Percentiles rank a stretch among this genome's conserved stretches.
These are phyloP conservation scores for Pleuronectes platessa DNA, from an alignment of 2,113 vertebrate genomes.

Conservation along the genomic window DNA sequence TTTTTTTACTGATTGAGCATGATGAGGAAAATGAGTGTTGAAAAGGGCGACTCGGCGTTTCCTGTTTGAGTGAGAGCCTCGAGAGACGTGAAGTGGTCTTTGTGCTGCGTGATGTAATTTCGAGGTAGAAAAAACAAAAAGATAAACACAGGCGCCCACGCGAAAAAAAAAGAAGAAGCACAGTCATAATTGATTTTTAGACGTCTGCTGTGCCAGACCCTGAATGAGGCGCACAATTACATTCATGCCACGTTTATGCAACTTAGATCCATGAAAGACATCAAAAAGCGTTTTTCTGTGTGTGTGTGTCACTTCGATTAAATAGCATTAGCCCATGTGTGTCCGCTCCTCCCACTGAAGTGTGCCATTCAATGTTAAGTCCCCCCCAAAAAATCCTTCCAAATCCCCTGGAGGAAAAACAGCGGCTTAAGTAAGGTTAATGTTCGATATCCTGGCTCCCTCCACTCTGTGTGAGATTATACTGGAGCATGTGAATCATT, in stretches of 20 bases:
- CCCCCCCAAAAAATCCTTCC: slow-evolving; percentile 39
- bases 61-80: slow-evolving; percentile 37
- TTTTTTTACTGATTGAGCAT: slow-evolving; percentile 48
- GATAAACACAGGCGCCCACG: background rate
- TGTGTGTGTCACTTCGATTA: slow-evolving; percentile 46
- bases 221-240: slow-evolving; percentile 34
- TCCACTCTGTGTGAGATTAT: slow-evolving; percentile 52
- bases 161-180: background rate
- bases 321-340: slow-evolving; percentile 56
- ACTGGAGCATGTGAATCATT: slow-evolving; percentile 48
- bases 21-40: slow-evolving; percentile 62
- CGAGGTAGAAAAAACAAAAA: slow-evolving; percentile 16
- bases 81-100: slow-evolving; percentile 57
- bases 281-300: slow-evolving; percentile 7
- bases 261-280: slow-evolving; percentile 41
- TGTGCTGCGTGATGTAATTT: slow-evolving; percentile 50
- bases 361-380: slow-evolving; percentile 50
- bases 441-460: slow-evolving; percentile 49
- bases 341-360: slow-evolving; percentile 67
- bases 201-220: background rate
- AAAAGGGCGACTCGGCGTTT: slow-evolving; percentile 49
- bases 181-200: background rate
- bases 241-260: slow-evolving; percentile 9
- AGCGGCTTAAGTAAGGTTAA: slow-evolving; percentile 65
- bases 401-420: slow-evolving; percentile 70